phyloP scores from a whole-genome alignment of 2,113 vertebrate genomes.

The Caloenas nicobarica region DNA sequence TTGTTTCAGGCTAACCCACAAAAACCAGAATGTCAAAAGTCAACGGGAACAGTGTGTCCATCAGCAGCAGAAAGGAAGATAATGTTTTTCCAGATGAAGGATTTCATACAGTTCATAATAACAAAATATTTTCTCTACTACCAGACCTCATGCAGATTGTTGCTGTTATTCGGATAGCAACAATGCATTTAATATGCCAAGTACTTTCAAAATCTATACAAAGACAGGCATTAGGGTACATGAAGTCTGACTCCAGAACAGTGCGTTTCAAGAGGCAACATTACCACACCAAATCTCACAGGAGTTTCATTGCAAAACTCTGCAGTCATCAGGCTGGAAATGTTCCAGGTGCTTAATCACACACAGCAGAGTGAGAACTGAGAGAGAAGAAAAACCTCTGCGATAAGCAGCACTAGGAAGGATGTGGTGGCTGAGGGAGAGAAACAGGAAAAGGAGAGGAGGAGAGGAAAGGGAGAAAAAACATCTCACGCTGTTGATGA shows the following conservation, averaged over 20 bases:
- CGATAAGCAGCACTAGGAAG: slow-evolving; percentile 22
- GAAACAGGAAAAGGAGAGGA: slow-evolving; percentile 54
- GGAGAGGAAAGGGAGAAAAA: slow-evolving; percentile 22
- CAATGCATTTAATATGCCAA: neutral
- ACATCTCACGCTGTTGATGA: neutral
- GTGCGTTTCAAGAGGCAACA: neutral
- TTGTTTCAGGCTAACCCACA: neutral
- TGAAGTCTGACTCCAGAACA: neutral
- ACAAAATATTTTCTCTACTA: neutral
- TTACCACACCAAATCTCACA: neutral
- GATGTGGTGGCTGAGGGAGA: slow-evolving; percentile 1
- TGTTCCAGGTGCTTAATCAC: slow-evolving; percentile 13
- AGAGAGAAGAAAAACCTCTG: neutral
- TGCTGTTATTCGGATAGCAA: neutral
- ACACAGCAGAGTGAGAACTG: neutral
- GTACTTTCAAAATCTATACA: neutral
- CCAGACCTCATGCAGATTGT: neutral
- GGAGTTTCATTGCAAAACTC: slow-evolving; percentile 10
- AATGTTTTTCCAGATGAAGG: neutral
- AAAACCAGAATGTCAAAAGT: neutral
- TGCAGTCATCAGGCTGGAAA: slow-evolving; percentile 25
- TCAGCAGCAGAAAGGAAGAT: neutral
- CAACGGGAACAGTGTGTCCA: neutral
- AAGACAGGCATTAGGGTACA: neutral
- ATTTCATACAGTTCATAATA: neutral